Base-by-base conservation (phyloP, 2,888 invertebrate species). In the Thumatha senex region DNA sequence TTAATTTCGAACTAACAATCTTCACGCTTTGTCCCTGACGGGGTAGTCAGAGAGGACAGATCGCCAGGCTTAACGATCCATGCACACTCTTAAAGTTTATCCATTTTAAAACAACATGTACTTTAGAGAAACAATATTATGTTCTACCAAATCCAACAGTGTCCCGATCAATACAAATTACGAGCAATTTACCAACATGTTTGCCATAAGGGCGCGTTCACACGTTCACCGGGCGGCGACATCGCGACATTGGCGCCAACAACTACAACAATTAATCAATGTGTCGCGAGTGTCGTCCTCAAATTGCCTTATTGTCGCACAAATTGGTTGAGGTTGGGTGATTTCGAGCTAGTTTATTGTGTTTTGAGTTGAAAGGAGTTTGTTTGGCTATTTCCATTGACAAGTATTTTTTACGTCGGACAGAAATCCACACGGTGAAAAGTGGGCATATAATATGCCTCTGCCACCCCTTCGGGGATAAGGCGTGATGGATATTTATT, bases 191-290 rank as follows among this genome's bases (percentile, higher is more conserved):
- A 31, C 42, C 8, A 35, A 11, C 13, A 40, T 18, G 43, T 24
- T 24, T 58, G 36, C 46, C 80, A 80, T 80, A 80, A 78, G 80
- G 80, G 46, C 40, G 24, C 24, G 72, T 77, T 80, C 80, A 74
- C 80, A 79, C 76, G 78, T 12, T 48, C 62, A 67, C 46, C 48
- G 69, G 70, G 67, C 65, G 70, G 80, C 78, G 80, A 80, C 80
- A 78, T 78, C 78, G 76, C 80, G 77, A 78, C 80, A 78, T 54
- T 15, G 39, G 54, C 61, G 72, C 63, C 59, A 41, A 61, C 57
- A 48, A 49, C 64, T 45, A 48, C 76, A 9, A 13, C 11, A 75
- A 80, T 80, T 80, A 80, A 80, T 80, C 80, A 79, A 64, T 50
- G 58, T 69, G 76, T 77, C 73, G 71, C 75, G 58, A 64, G 72